Percentiles rank a stretch among this genome's conserved stretches.
These are phyloP conservation scores for Ochotona princeps DNA, from an alignment of 2,113 vertebrate genomes.

Conservation along the genomic window DNA sequence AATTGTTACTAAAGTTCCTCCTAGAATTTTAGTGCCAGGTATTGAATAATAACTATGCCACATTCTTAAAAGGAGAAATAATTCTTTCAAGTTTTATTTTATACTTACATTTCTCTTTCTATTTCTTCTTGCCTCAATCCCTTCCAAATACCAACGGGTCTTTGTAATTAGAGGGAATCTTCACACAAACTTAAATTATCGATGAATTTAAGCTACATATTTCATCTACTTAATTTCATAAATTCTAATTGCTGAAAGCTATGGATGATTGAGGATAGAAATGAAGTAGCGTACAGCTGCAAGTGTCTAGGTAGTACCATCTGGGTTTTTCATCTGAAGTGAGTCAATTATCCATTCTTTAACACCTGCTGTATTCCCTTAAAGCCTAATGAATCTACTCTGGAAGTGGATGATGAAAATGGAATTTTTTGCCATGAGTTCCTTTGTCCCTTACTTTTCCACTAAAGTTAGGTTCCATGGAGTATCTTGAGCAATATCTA, in stretches of 20 bases:
- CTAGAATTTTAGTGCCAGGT: background rate
- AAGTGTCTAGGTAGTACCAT: background rate
- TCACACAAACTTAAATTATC: slow-evolving; percentile 34
- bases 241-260: background rate
- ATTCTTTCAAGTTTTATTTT: slow-evolving; percentile 46
- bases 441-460: background rate
- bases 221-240: slow-evolving; percentile 41
- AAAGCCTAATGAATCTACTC: background rate
- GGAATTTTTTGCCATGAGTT: background rate
- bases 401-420: background rate
- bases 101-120: slow-evolving; percentile 21
- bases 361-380: background rate
- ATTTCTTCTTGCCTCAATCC: background rate
- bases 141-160: background rate
- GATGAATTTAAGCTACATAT: background rate
- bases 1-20: background rate
- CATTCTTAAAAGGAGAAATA: slow-evolving; percentile 6
- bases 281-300: background rate
- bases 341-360: background rate
- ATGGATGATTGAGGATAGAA: background rate
- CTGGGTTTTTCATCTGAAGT: slow-evolving; percentile 23
- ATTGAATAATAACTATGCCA: background rate
- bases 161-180: slow-evolving; percentile 17
- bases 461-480: background rate
- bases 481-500: background rate